phyloP scores from a whole-genome alignment of 2,113 vertebrate genomes.

The Lynx canadensis region DNA sequence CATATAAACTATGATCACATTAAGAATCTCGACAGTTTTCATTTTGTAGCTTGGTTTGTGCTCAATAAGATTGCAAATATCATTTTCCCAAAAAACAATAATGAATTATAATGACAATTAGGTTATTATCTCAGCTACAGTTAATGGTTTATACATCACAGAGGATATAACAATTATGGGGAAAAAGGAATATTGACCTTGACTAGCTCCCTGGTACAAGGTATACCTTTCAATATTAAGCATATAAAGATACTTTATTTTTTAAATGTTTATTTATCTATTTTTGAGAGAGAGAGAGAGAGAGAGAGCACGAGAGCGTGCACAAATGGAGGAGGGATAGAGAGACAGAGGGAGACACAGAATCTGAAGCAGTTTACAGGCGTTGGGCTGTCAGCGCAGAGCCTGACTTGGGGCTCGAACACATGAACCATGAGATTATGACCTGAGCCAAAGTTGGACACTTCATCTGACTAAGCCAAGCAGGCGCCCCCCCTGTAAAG shows the following conservation, averaged over 20 bases:
- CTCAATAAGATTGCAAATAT: not conserved
- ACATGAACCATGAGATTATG: too few species aligned
- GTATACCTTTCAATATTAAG: not conserved
- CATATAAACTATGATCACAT: not conserved
- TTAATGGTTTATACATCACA: not conserved
- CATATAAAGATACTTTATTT: not conserved
- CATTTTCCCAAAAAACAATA: not conserved
- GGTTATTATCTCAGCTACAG: not conserved
- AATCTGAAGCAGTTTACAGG: too few species aligned
- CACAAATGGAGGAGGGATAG: too few species aligned
- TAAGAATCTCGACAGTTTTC: constrained; percentile 14
- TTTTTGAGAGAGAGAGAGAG: too few species aligned
- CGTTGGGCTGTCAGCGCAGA: too few species aligned
- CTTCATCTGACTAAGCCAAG: too few species aligned
- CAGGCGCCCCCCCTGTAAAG: not conserved
- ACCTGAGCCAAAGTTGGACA: too few species aligned
- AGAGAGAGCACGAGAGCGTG: too few species aligned
- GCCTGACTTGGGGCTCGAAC: too few species aligned
- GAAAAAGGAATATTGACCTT: not conserved
- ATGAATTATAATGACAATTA: not conserved
- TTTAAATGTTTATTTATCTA: too few species aligned
- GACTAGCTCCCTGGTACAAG: not conserved
- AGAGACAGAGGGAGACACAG: too few species aligned
- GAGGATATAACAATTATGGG: not conserved
- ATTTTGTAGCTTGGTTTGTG: not conserved